Percentiles rank a stretch among this genome's conserved stretches.
phyloP scores from a whole-genome alignment of 1,140 invertebrate genomes.

The Antheraea pernyi region DNA sequence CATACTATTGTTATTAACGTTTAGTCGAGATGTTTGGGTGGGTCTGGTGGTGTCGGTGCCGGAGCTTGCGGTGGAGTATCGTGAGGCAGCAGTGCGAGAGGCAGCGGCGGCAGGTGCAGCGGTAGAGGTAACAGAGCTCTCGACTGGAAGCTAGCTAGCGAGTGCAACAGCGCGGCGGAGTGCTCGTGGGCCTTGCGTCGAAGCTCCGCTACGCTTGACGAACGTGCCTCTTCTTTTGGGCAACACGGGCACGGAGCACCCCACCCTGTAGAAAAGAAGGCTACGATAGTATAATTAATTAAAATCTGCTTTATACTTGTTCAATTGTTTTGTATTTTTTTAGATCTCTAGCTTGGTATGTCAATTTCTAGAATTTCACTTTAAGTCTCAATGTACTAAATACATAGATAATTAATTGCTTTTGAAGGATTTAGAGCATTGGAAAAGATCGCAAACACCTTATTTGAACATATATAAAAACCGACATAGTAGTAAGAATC shows the following conservation, averaged over 20 bases:
- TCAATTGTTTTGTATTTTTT: no score
- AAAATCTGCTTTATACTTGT: no score
- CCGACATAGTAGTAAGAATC: no score
- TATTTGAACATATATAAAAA: no score
- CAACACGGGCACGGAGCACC: slow-evolving; percentile 87
- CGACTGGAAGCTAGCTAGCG: slow-evolving; percentile 82
- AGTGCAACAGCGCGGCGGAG: slow-evolving; percentile 90
- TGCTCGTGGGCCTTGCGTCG: slow-evolving; percentile 94
- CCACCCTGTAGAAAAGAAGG: slow-evolving; percentile 49
- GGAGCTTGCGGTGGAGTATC: slow-evolving; percentile 54
- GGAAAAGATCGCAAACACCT: no score
- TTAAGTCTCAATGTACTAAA: no score
- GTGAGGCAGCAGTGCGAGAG: slow-evolving; percentile 73
- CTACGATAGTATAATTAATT: background rate
- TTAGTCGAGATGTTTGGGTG: slow-evolving; percentile 63
- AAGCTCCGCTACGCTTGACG: slow-evolving; percentile 92
- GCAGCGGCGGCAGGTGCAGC: slow-evolving; percentile 75
- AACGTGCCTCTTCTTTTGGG: slow-evolving; percentile 82
- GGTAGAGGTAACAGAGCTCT: slow-evolving; percentile 80
- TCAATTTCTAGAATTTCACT: no score
- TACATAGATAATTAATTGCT: no score
- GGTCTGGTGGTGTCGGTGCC: slow-evolving; percentile 75
- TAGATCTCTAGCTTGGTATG: no score
- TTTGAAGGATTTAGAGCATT: no score
- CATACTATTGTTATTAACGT: background rate